Evolutionary conservation across 2,113 vertebrate species (phyloP), one percentile per base, ranked within the genome.

Genomic region (Peromyscus californicus): DNA sequence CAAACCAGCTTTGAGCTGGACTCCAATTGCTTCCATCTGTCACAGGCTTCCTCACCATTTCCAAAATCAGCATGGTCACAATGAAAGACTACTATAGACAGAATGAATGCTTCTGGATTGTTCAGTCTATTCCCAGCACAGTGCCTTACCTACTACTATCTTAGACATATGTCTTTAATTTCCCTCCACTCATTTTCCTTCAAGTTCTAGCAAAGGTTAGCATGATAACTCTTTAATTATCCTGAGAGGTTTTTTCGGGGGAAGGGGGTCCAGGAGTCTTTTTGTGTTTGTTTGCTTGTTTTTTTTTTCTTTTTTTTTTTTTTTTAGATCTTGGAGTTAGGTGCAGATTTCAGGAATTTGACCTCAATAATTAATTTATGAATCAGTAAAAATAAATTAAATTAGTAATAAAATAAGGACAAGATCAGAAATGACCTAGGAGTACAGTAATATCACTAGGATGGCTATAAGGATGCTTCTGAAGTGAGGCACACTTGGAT

Each of bases 341-440:
- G 67, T 45, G 88, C 9, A 95, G 5, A 42, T 95, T 92, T 97
- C 48, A 93, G 54, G 89, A 61, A 63, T 93, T 88, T 97, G 96
- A 96, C 90, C 31, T 96, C 21, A 97, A 96, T 94, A 94, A 96
- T 97, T 93, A 91, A 97, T 97, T 96, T 97, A 88, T 89, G 97
- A 93, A 39, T 93, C 31, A 82, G 45, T 84, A 93, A 96, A 97
- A 97, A 84, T 89, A 89, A 97, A 91, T 90, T 97, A 96, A 97
- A 97, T 97, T 96, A 95, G 82, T 94, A 95, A 96, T 85, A 94
- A 98, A 98, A 97, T 89, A 89, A 97, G 75, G 88, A 69, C 76
- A 98, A 87, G 63, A 59, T 96, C 89, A 89, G 88, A 67, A 57
- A 91, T 7, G 82, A 89, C 48, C 48, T 13, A 93, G 24, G 90